Percentiles rank a stretch among this genome's conserved stretches.
phyloP scores from a whole-genome alignment of 2,113 vertebrate genomes.

The Penelope pileata region DNA sequence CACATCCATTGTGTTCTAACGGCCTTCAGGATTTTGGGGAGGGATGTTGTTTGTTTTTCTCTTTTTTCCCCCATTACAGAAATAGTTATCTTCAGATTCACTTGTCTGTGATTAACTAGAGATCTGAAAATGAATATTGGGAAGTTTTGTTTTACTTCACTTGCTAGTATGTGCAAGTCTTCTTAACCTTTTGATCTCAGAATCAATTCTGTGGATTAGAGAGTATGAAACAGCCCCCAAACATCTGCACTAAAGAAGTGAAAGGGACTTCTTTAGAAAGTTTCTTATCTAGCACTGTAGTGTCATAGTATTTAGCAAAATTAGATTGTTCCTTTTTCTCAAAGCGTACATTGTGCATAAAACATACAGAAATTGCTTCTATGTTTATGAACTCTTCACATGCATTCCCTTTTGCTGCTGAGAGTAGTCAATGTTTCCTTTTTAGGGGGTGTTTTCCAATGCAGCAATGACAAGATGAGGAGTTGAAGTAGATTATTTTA shows the following conservation, averaged over 20 bases:
- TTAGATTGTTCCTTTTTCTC: not conserved
- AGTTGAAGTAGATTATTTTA: not conserved
- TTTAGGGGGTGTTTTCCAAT: not conserved
- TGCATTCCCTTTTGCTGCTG: not conserved
- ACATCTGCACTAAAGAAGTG: not conserved
- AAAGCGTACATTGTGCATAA: not conserved
- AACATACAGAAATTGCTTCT: not conserved
- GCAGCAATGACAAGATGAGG: not conserved
- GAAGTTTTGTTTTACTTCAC: not conserved
- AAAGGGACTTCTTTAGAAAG: not conserved
- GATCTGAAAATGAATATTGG: not conserved
- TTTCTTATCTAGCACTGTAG: not conserved
- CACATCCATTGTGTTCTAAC: not conserved
- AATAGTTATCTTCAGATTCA: not conserved
- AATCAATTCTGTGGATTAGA: not conserved
- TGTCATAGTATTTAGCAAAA: not conserved
- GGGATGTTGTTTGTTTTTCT: not conserved
- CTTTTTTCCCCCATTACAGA: accelerated
- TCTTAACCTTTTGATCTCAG: not conserved
- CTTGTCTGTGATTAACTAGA: not conserved
- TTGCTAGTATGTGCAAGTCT: not conserved
- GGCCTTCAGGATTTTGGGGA: not conserved
- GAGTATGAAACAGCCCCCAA: not conserved
- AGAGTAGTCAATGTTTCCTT: not conserved
- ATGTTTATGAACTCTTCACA: not conserved